phyloP scores from a whole-genome alignment of 2,797 vertebrate genomes.

The Myotis vivesi region DNA sequence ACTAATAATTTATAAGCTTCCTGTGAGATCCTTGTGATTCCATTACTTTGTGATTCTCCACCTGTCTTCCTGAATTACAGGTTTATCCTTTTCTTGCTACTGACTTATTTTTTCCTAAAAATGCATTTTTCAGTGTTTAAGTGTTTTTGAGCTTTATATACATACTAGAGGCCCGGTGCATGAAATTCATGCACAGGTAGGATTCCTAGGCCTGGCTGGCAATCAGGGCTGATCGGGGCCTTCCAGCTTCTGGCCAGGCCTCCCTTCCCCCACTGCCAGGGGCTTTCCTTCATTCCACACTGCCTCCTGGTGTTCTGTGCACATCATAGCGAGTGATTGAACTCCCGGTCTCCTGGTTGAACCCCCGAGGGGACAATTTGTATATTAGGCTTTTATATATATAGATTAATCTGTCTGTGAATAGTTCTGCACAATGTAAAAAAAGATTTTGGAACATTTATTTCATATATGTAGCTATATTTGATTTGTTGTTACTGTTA shows the following conservation, averaged over 20 bases:
- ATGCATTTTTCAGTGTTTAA: not conserved
- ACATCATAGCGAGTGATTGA: no score
- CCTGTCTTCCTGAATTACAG: not conserved
- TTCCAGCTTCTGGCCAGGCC: no score
- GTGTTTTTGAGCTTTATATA: not conserved
- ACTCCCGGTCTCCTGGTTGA: no score
- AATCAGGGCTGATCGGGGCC: no score
- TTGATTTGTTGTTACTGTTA: not conserved
- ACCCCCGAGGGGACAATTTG: no score
- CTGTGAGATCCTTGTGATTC: not conserved
- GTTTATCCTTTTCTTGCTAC: not conserved
- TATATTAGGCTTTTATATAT: no score
- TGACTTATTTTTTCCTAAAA: not conserved
- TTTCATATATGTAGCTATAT: not conserved
- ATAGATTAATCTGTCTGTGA: not conserved
- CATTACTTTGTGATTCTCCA: not conserved
- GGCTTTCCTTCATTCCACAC: no score
- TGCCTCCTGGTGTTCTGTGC: no score
- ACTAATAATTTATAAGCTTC: constrained; percentile 14
- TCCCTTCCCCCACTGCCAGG: no score
- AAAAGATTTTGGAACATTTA: not conserved
- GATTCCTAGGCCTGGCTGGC: no score
- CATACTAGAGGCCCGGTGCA: not conserved
- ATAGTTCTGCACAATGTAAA: not conserved
- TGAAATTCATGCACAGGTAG: no score